These are phyloP conservation scores for Lasaia peninsularis DNA, from an alignment of 1,140 invertebrate species.

Conservation along the genomic window DNA sequence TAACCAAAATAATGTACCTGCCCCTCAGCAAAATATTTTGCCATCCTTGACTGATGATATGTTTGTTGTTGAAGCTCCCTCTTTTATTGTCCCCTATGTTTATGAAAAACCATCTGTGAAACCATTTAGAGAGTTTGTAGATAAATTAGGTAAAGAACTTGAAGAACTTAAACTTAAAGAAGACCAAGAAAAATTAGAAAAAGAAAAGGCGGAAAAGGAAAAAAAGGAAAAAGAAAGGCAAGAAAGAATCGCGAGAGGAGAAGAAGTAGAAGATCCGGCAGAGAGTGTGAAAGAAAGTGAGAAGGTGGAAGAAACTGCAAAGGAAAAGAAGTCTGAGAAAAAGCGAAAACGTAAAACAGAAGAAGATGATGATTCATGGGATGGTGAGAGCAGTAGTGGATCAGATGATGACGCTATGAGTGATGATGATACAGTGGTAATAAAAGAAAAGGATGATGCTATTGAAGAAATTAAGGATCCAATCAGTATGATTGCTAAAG, in stretches of 20 bases:
- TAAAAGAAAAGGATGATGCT: slow-evolving; percentile 76
- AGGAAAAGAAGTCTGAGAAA: slow-evolving; percentile 56
- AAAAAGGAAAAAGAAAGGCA: slow-evolving; percentile 59
- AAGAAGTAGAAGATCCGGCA: slow-evolving; percentile 42
- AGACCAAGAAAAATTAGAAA: slow-evolving; percentile 65
- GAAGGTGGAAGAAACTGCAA: slow-evolving; percentile 43
- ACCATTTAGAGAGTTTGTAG: slow-evolving; percentile 86
- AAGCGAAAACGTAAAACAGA: slow-evolving; percentile 60
- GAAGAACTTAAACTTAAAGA: slow-evolving; percentile 75
- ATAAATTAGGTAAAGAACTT: slow-evolving; percentile 82
- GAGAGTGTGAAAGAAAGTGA: slow-evolving; percentile 30
- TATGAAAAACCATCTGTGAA: slow-evolving; percentile 91
- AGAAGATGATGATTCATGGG: slow-evolving; percentile 71
- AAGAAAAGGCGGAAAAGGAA: slow-evolving; percentile 68
- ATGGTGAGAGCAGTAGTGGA: slow-evolving; percentile 71
- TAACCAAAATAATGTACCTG: slow-evolving; percentile 46
- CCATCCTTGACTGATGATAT: slow-evolving; percentile 91
- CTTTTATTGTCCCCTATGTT: slow-evolving; percentile 93
- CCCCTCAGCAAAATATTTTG: slow-evolving; percentile 79
- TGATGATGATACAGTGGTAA: slow-evolving; percentile 75
- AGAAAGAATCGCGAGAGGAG: slow-evolving; percentile 72
- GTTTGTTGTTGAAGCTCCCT: slow-evolving; percentile 93
- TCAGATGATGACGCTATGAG: slow-evolving; percentile 75
- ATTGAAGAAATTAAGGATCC: slow-evolving; percentile 73
- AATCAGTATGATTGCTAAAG: slow-evolving; percentile 66